These are phyloP conservation scores for Tribolium castaneum DNA, from an alignment of 1,140 invertebrate species.

Conservation along the genomic window DNA sequence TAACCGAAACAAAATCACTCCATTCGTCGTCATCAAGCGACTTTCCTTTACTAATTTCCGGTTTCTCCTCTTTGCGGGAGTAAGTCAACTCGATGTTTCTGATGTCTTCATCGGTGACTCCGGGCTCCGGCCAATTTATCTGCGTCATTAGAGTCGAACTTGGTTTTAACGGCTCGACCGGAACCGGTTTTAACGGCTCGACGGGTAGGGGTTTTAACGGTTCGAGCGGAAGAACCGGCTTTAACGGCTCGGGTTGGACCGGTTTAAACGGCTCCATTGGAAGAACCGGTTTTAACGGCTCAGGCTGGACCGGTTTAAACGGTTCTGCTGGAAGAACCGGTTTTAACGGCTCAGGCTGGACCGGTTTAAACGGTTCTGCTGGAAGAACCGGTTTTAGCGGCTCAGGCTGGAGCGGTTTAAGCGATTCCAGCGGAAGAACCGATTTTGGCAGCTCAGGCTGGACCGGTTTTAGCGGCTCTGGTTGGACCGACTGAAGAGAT, in stretches of 20 bases:
- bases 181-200: slow-evolving; percentile 7
- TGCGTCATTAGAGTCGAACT: slow-evolving; percentile 55
- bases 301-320: slow-evolving; percentile 19
- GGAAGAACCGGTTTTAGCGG: slow-evolving; percentile 51
- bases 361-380: slow-evolving; percentile 27
- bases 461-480: slow-evolving; percentile 39
- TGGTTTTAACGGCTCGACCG: neutral
- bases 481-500: slow-evolving; percentile 33
- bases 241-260: slow-evolving; percentile 47
- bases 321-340: slow-evolving; percentile 41
- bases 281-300: neutral
- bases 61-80: slow-evolving; percentile 24
- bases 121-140: slow-evolving; percentile 75
- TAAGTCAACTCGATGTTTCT: slow-evolving; percentile 56
- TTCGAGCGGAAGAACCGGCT: slow-evolving; percentile 46
- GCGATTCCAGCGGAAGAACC: slow-evolving; percentile 29
- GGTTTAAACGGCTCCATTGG: slow-evolving; percentile 34
- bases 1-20: slow-evolving; percentile 61
- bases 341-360: slow-evolving; percentile 50
- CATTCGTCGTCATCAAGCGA: slow-evolving; percentile 61
- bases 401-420: slow-evolving; percentile 35
- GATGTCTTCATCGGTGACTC: slow-evolving; percentile 73
- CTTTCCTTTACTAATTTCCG: slow-evolving; percentile 19
- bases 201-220: slow-evolving; percentile 21
- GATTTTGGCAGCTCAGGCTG: slow-evolving; percentile 16